Base-by-base conservation (phyloP, 2,888 invertebrate species). In the Chrysolina oricalcia region DNA sequence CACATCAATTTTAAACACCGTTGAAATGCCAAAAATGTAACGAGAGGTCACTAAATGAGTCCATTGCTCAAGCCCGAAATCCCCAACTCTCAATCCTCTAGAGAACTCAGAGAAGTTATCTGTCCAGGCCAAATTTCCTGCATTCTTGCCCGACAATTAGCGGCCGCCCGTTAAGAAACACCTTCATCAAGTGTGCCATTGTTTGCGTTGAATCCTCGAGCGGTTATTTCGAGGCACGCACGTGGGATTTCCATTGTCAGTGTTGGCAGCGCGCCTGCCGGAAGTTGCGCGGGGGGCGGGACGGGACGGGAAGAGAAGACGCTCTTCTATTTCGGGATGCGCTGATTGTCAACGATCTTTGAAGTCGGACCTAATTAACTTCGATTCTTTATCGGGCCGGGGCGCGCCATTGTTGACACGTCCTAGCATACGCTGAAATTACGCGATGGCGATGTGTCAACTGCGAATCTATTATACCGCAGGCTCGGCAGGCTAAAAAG, bases 231-330 rank as follows among this genome's bases (percentile, higher is more conserved):
- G 74, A 81, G 84, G 78, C 82, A 78, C 78, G 78, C 81, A 83
- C 82, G 83, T 83, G 85, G 87, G 86, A 86, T 87, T 88, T 87
- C 87, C 87, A 88, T 88, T 88, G 88, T 88, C 87, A 86, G 83
- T 85, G 86, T 87, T 88, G 88, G 88, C 88, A 88, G 80, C 79
- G 85, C 82, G 87, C 87, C 87, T 86, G 84, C 87, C 86, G 87
- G 87, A 87, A 87, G 86, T 83, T 78, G 74, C 27, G 81, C 76
- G 82, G 84, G 80, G 82, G 80, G 35, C 65, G 71, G 66, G 72
- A 27, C 53, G 50, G 23, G 53, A n/a, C 40, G 40, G 73, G 77
- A 79, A 77, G 75, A 80, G 78, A 74, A 80, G 75, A 77, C 70
- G 78, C 73, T 79, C 80, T 73, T 82, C 86, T 86, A 86, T 86